Percentiles rank a stretch among this genome's conserved stretches.
Evolutionary conservation across 2,888 invertebrate genomes (phyloP).

Genomic region (Pterostichus madidus): DNA sequence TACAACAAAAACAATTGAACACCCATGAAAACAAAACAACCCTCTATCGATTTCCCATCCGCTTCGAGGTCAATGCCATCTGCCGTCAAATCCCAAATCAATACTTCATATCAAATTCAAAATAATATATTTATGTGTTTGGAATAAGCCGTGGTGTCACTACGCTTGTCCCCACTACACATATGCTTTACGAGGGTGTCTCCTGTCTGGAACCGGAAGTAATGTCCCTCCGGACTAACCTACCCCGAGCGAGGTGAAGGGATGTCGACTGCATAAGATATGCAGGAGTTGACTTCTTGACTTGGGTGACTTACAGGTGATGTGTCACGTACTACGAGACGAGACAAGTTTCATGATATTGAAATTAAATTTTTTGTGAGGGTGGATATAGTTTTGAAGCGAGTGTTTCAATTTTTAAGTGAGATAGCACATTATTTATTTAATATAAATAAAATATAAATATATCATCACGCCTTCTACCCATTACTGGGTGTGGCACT

Average conservation of each 20-base stretch:
- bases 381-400: background rate
- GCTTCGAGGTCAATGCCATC: conserved; percentile 46
- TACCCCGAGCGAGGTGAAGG: background rate
- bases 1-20: background rate
- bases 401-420: too few relatives aligned
- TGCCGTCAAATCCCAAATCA: conserved; percentile 41
- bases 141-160: conserved; percentile 5
- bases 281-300: conserved; percentile 1
- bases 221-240: background rate
- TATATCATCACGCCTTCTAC: too few relatives aligned
- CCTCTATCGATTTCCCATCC: conserved; percentile 39
- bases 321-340: background rate
- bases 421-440: too few relatives aligned
- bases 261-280: background rate
- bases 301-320: background rate
- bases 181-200: background rate
- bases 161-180: background rate
- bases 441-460: too few relatives aligned
- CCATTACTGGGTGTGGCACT: too few relatives aligned
- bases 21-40: background rate
- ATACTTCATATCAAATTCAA: conserved; percentile 33
- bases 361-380: background rate
- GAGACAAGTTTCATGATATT: conserved; percentile 1
- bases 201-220: conserved; percentile 15
- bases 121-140: conserved; percentile 52